These are phyloP conservation scores for Rhinopithecus roxellana DNA, from an alignment of 2,113 vertebrate species.

Conservation along the genomic window DNA sequence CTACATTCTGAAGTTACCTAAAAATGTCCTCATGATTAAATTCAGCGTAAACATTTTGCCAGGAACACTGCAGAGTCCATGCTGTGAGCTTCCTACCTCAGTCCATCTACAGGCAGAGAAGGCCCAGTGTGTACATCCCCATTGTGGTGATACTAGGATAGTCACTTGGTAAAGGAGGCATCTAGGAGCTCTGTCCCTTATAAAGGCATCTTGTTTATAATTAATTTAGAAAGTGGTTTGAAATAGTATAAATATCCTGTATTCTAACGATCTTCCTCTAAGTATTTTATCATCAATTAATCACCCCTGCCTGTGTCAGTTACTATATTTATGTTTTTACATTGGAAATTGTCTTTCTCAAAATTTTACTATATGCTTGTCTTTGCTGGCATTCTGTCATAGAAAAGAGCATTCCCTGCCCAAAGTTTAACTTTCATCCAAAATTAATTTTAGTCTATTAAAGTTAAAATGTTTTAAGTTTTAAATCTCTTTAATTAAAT, in stretches of 20 bases:
- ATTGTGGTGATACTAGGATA: neutral
- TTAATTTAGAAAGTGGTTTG: neutral
- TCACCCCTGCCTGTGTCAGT: neutral
- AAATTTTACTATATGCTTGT: neutral
- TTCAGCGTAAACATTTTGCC: neutral
- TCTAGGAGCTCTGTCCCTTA: neutral
- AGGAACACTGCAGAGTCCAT: too few species aligned
- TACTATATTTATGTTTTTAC: neutral
- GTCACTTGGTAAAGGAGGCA: too few species aligned
- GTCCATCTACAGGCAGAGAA: neutral
- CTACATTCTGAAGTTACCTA: neutral
- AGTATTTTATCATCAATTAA: neutral
- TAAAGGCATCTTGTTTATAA: neutral
- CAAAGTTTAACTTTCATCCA: neutral
- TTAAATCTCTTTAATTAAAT: neutral
- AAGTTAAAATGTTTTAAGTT: too few species aligned
- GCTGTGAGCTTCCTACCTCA: neutral
- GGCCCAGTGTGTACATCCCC: neutral
- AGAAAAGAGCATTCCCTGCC: neutral
- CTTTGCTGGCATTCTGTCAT: neutral
- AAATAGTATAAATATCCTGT: neutral
- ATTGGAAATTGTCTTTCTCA: neutral
- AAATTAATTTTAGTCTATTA: neutral
- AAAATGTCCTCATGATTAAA: neutral
- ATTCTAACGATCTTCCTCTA: neutral